Conservation (phyloP, 2,888 invertebrate genomes). For the Blera fallax region DNA sequence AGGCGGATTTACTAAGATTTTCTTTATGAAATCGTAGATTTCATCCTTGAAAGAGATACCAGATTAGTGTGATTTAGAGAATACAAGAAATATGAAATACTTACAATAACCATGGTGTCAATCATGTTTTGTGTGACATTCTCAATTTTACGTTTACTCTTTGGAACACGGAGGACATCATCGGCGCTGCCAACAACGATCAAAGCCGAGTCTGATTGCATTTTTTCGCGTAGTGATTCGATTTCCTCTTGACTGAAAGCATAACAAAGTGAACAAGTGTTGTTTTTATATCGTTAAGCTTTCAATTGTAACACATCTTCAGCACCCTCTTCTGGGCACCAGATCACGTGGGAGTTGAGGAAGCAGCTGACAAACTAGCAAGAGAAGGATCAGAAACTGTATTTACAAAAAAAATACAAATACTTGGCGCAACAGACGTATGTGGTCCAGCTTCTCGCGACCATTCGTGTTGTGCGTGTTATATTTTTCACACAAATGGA, state of each 20-base stretch:
- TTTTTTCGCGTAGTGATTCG: constrained; percentile 88
- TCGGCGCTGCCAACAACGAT: constrained; percentile 91
- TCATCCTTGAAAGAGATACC: constrained; percentile 83
- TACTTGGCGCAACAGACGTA: no score
- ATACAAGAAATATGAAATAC: constrained; percentile 27
- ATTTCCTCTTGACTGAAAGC: constrained; percentile 87
- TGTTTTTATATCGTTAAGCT: no score
- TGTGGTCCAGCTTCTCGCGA: no score
- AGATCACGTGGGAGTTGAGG: background rate
- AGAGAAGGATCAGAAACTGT: no score
- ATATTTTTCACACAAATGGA: no score
- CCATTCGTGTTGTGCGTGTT: no score
- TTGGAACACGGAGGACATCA: constrained; percentile 87
- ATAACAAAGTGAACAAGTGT: no score
- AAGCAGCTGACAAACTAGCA: background rate
- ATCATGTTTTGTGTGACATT: constrained; percentile 91
- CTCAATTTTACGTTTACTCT: constrained; percentile 87
- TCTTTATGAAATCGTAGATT: constrained; percentile 85
- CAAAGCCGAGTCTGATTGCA: constrained; percentile 89
- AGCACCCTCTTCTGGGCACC: no score
- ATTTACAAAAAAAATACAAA: no score
- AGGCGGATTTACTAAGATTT: constrained; percentile 84
- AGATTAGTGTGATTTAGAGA: background rate
- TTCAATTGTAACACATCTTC: no score
- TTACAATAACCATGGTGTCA: constrained; percentile 88